phyloP scores from a whole-genome alignment of 2,888 invertebrate genomes.

The Philhelius pedissequus region DNA sequence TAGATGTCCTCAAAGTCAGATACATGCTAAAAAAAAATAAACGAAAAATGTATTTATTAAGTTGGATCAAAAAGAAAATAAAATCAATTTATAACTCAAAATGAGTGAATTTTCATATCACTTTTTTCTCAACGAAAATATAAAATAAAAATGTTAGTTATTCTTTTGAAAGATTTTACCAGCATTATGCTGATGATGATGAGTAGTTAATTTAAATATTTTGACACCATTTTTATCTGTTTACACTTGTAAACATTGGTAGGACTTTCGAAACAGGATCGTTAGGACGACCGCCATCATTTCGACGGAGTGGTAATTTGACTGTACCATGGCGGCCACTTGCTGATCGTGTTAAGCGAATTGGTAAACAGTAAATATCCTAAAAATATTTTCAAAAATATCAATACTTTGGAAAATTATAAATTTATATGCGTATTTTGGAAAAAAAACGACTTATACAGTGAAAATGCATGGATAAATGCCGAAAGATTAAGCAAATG shows the following conservation, averaged over 20 bases:
- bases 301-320: slow-evolving; percentile 39
- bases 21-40: slow-evolving; percentile 82
- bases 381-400: slow-evolving; percentile 18
- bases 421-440: background rate
- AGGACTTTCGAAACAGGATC: slow-evolving; percentile 28
- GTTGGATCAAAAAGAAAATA: background rate
- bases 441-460: background rate
- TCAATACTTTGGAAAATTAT: background rate
- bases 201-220: background rate
- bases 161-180: slow-evolving; percentile 20
- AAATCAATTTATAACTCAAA: slow-evolving; percentile 3
- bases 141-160: background rate
- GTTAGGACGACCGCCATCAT: slow-evolving; percentile 26
- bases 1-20: slow-evolving; percentile 84
- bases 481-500: background rate
- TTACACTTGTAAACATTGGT: slow-evolving; percentile 40
- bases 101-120: slow-evolving; percentile 38
- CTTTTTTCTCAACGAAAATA: background rate
- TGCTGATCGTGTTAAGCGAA: slow-evolving; percentile 47
- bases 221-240: background rate
- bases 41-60: slow-evolving; percentile 33
- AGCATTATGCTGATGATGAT: background rate
- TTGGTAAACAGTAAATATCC: slow-evolving; percentile 53
- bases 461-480: background rate
- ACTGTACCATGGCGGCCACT: slow-evolving; percentile 29